phyloP scores from a whole-genome alignment of 2,888 invertebrate genomes.

The Napeogenes inachia region DNA sequence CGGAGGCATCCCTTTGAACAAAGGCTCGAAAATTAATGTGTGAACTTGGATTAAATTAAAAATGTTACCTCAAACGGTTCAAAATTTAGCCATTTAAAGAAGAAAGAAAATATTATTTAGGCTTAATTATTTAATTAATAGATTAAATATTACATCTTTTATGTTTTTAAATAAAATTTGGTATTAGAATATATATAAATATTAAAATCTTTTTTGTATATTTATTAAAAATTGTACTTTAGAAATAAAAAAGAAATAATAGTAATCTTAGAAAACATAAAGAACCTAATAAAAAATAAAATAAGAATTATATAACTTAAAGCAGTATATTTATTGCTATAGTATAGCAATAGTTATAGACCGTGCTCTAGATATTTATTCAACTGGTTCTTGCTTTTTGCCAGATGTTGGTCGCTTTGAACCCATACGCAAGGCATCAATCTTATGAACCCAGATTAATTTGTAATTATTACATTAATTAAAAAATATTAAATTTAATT shows the following conservation, averaged over 20 bases:
- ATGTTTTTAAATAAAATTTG: too few species aligned
- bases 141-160: too few species aligned
- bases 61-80: background rate
- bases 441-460: constrained; percentile 16
- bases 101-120: too few species aligned
- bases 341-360: constrained; percentile 11
- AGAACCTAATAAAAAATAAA: too few species aligned
- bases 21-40: background rate
- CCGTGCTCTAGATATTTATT: constrained; percentile 28
- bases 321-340: constrained; percentile 26
- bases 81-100: background rate
- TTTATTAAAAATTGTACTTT: too few species aligned
- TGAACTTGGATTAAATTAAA: constrained; percentile 1
- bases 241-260: too few species aligned
- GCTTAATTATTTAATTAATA: too few species aligned
- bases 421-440: constrained; percentile 26
- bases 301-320: constrained; percentile 18
- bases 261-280: too few species aligned
- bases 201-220: too few species aligned
- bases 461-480: background rate
- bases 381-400: constrained; percentile 25
- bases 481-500: too few species aligned
- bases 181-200: too few species aligned
- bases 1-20: background rate
- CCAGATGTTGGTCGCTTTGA: constrained; percentile 27